Evolutionary conservation across 2,888 invertebrate genomes (phyloP).

Genomic region (Baccha elongata): DNA sequence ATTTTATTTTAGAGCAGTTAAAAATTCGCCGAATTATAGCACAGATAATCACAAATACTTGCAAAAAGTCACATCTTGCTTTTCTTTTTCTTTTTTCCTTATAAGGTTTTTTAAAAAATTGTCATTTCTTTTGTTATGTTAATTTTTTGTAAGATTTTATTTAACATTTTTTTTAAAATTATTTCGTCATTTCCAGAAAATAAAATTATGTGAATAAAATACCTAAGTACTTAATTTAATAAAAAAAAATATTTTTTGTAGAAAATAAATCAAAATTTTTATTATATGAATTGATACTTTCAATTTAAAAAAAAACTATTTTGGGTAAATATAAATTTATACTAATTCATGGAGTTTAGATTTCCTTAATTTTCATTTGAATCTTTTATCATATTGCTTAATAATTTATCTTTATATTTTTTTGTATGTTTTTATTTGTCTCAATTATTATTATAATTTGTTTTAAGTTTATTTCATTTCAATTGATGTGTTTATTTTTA

Average conservation of each 20-base stretch:
- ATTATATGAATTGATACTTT: slow-evolving; percentile 33
- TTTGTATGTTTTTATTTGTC: slow-evolving; percentile 27
- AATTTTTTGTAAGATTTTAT: background rate
- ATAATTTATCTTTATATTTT: slow-evolving; percentile 36
- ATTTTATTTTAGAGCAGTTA: too few species aligned
- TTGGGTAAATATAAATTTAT: slow-evolving; percentile 4
- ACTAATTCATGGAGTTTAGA: slow-evolving; percentile 19
- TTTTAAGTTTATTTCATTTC: background rate
- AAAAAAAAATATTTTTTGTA: slow-evolving; percentile 10
- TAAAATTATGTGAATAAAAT: background rate
- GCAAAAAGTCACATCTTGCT: too few species aligned
- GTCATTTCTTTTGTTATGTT: background rate
- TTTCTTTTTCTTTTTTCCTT: too few species aligned
- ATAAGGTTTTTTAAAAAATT: background rate
- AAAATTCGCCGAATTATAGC: too few species aligned
- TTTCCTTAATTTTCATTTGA: slow-evolving; percentile 26
- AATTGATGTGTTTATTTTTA: slow-evolving; percentile 1
- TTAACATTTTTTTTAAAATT: background rate
- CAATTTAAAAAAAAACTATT: slow-evolving; percentile 23
- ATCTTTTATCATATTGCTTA: slow-evolving; percentile 63
- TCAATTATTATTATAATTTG: background rate
- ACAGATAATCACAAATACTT: too few species aligned
- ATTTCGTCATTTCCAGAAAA: background rate
- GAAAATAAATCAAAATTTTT: slow-evolving; percentile 20
- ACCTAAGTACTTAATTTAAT: background rate